Evolutionary conservation across 2,888 invertebrate species (phyloP).

Genomic region (Acrobasis suavella): DNA sequence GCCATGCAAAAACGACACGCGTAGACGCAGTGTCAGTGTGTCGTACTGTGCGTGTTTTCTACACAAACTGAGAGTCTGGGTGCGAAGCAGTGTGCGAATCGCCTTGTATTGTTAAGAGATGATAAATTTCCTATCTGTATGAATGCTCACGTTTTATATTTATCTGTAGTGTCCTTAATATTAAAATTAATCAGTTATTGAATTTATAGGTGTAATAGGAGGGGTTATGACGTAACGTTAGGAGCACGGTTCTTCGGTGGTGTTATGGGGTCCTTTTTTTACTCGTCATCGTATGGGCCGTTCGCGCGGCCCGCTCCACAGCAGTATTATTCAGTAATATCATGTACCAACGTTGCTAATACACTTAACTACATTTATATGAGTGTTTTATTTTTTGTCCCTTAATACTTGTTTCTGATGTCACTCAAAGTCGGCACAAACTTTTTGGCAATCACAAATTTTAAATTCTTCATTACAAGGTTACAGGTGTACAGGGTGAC

Average conservation of each 20-base stretch:
- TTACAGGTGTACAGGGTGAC: too few relatives aligned
- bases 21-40: too few relatives aligned
- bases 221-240: slow-evolving; percentile 27
- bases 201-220: slow-evolving; percentile 76
- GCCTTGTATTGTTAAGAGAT: slow-evolving; percentile 52
- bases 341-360: slow-evolving; percentile 83
- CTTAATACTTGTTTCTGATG: not conserved
- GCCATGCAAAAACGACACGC: too few relatives aligned
- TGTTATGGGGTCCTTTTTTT: slow-evolving; percentile 56
- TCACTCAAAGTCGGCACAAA: too few relatives aligned
- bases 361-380: slow-evolving; percentile 81
- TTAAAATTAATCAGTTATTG: slow-evolving; percentile 67
- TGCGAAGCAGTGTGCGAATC: too few relatives aligned
- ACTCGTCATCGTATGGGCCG: slow-evolving; percentile 65
- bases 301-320: slow-evolving; percentile 66
- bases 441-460: too few relatives aligned
- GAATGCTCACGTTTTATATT: slow-evolving; percentile 79
- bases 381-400: slow-evolving; percentile 45
- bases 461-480: too few relatives aligned
- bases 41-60: too few relatives aligned
- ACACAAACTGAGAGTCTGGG: too few relatives aligned
- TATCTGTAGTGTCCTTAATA: slow-evolving; percentile 71
- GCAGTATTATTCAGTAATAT: slow-evolving; percentile 81
- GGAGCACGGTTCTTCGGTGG: slow-evolving; percentile 52
- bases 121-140: slow-evolving; percentile 66